A percentile compares a stretch with the other conserved stretches of the same genome.
Evolutionary conservation across 2,113 vertebrate species (phyloP).

Genomic region (Microcebus murinus): DNA sequence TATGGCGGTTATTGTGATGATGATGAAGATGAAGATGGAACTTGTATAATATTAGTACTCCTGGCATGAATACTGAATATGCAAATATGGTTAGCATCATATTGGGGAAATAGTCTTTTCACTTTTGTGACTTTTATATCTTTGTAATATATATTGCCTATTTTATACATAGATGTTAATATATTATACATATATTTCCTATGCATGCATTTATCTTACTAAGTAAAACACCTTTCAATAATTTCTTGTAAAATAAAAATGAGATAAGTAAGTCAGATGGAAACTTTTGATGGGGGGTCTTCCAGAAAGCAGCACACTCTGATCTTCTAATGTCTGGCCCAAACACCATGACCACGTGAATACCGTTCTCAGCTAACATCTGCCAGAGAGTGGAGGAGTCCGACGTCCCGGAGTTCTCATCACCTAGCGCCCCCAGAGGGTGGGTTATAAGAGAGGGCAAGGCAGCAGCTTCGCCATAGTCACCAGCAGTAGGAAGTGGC

Average conservation of each 20-base stretch:
- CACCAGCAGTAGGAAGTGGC: neutral
- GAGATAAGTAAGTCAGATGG: neutral
- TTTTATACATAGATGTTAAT: neutral
- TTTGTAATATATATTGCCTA: neutral
- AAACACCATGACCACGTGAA: neutral
- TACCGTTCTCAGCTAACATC: neutral
- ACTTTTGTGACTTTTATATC: neutral
- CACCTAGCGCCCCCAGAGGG: neutral
- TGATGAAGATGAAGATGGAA: neutral
- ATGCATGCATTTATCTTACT: neutral
- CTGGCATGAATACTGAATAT: neutral
- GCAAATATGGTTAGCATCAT: neutral
- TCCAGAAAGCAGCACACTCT: neutral
- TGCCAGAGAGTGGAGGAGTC: neutral
- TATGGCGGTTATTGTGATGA: neutral
- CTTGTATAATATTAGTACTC: neutral
- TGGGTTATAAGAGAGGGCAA: neutral
- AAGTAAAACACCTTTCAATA: neutral
- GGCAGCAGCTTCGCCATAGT: neutral
- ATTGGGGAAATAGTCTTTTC: neutral
- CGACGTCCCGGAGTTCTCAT: neutral
- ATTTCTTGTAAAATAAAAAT: slow-evolving; percentile 20
- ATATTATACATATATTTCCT: neutral
- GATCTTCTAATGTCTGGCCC: neutral
- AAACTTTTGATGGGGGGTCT: neutral